phyloP scores from a whole-genome alignment of 2,797 vertebrate species.

The Etheostoma perlongum region DNA sequence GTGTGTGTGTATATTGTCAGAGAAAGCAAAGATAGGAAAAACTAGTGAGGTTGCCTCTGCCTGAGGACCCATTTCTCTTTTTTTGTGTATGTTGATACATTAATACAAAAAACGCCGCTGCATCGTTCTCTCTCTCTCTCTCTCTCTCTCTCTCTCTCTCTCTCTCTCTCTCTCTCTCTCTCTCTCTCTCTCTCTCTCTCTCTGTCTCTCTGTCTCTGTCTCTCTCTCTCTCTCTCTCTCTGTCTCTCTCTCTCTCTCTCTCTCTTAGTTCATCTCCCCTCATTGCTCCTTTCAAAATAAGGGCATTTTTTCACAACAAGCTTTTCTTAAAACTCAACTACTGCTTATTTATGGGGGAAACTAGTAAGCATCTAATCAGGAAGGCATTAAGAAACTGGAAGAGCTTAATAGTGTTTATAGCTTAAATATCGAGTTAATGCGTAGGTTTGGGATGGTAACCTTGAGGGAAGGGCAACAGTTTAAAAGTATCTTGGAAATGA shows the following conservation, averaged over 20 bases:
- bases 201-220: too few relatives aligned
- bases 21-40: conserved; percentile 10
- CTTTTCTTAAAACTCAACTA: neutral
- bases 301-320: neutral
- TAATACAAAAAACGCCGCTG: neutral
- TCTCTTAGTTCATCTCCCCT: neutral
- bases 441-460: neutral
- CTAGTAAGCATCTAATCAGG: neutral
- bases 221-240: too few relatives aligned
- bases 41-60: conserved; percentile 21
- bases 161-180: too few relatives aligned
- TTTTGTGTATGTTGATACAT: neutral
- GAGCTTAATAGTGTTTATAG: neutral
- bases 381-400: neutral
- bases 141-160: too few relatives aligned
- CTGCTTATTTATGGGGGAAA: neutral
- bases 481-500: neutral
- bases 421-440: neutral
- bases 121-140: neutral
- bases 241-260: too few relatives aligned
- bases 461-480: neutral
- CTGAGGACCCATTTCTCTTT: conserved; percentile 24
- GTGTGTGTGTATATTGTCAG: conserved; percentile 13
- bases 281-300: conserved; percentile 4
- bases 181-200: too few relatives aligned